Conservation (phyloP, 2,113 vertebrate species). For the Pogona vitticeps region DNA sequence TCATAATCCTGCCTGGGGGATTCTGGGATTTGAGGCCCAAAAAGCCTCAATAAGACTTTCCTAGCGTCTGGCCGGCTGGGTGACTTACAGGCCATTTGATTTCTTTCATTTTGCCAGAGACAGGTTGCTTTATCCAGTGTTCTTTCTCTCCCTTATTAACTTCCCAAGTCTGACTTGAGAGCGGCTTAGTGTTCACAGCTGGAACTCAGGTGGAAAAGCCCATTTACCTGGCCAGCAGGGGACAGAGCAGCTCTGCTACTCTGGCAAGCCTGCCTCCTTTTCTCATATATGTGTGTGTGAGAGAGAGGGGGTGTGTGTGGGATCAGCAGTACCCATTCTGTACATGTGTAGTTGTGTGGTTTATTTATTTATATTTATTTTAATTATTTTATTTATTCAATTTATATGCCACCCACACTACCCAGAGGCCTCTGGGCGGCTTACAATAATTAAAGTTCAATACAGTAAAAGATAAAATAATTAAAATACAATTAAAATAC, state of each 20-base stretch:
- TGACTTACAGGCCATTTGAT: no score
- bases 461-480: no score
- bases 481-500: no score
- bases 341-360: not conserved
- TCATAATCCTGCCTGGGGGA: not conserved
- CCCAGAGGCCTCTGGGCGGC: no score
- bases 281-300: no score
- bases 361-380: not conserved
- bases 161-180: no score
- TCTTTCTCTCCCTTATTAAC: not conserved
- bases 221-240: no score
- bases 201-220: no score
- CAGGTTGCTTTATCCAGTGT: not conserved
- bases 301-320: not conserved
- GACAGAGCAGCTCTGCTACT: not conserved
- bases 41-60: not conserved
- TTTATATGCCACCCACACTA: no score
- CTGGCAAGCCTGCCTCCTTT: not conserved
- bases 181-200: not conserved
- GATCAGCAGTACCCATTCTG: not conserved
- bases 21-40: not conserved
- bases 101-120: not conserved
- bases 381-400: no score
- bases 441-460: no score
- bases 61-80: no score